These are phyloP conservation scores for Myiozetetes cayanensis DNA, from an alignment of 2,113 vertebrate species.

Conservation along the genomic window DNA sequence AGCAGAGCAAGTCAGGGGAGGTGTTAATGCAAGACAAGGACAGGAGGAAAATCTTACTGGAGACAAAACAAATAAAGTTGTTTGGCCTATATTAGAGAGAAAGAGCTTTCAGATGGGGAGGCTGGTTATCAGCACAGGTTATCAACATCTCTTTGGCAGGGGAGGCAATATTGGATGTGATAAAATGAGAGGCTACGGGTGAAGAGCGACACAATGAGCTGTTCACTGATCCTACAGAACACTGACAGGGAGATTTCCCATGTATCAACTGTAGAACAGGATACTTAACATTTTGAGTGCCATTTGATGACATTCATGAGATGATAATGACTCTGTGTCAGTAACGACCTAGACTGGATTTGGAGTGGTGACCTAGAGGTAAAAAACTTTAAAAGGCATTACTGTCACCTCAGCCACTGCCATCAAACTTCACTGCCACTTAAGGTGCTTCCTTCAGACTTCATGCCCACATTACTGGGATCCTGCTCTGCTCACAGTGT, in stretches of 20 bases:
- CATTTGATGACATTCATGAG: neutral
- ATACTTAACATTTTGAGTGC: constrained; percentile 16
- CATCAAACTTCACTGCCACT: neutral
- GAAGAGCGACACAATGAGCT: neutral
- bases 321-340: neutral
- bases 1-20: neutral
- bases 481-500: neutral
- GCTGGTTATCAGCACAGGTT: neutral
- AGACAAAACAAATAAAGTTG: neutral
- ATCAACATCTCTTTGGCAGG: neutral
- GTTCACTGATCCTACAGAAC: neutral
- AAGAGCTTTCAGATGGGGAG: neutral
- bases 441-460: neutral
- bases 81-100: neutral
- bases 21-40: neutral
- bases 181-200: neutral
- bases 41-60: neutral
- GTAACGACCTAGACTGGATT: neutral
- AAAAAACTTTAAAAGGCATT: neutral
- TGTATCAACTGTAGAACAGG: neutral
- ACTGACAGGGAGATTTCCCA: neutral
- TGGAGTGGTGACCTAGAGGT: neutral
- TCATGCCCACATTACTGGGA: neutral
- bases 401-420: neutral
- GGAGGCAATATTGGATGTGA: neutral